Conservation (phyloP, 2,888 invertebrate species). For the Rapana venosa region DNA sequence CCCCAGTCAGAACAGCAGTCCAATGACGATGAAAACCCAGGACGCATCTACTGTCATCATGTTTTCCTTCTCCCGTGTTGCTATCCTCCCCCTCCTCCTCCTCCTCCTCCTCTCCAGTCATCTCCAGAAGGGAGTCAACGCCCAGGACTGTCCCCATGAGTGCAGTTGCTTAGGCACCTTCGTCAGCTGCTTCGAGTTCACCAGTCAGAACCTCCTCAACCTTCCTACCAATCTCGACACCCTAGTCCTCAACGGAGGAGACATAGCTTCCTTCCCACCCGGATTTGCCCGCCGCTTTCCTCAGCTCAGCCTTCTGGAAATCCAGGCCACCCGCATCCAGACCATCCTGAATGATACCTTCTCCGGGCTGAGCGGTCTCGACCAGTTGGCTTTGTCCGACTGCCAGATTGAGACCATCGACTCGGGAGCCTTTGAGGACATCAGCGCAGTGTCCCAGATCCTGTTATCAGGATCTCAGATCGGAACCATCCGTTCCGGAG, state of each 20-base stretch:
- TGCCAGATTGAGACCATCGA: conserved; percentile 29
- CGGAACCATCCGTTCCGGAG: conserved; percentile 17
- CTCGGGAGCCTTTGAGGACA: conserved; percentile 22
- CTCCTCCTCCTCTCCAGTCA: background rate
- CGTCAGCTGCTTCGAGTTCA: conserved; percentile 30
- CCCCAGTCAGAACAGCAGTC: background rate
- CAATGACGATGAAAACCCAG: background rate
- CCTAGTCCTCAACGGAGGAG: background rate
- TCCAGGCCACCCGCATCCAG: conserved; percentile 17
- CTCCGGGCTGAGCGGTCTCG: conserved; percentile 18
- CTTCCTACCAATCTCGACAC: background rate
- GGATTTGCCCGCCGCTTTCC: background rate
- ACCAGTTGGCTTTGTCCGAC: conserved; percentile 35
- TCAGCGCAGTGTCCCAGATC: conserved; percentile 4
- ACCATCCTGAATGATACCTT: conserved; percentile 24
- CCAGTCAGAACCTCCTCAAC: background rate
- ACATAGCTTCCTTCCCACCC: background rate
- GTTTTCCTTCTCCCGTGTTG: background rate
- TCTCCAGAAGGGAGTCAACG: background rate
- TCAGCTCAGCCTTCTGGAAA: background rate
- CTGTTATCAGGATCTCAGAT: conserved; percentile 7
- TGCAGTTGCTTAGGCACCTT: background rate
- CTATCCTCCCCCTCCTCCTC: background rate
- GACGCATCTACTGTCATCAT: background rate
- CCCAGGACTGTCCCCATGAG: background rate